A percentile compares a stretch with the other conserved stretches of the same genome.
Evolutionary conservation across 2,888 invertebrate genomes (phyloP).

Genomic region (Cantharis lateralis): DNA sequence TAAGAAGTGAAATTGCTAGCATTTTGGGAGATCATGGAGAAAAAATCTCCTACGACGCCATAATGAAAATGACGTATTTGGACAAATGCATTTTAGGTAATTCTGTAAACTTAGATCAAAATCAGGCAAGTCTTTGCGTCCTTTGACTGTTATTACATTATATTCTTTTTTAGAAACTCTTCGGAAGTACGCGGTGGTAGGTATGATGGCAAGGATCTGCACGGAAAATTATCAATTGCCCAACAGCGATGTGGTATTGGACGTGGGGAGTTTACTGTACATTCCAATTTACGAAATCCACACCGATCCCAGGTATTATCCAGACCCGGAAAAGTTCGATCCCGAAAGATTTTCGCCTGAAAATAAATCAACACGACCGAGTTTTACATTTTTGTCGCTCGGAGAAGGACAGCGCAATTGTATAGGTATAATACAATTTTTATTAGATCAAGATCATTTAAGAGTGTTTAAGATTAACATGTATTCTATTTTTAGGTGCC

Average conservation of each 20-base stretch:
- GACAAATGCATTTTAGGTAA: conserved; percentile 54
- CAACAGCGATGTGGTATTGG: conserved; percentile 37
- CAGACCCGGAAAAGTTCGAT: conserved; percentile 65
- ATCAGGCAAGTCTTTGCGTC: too few relatives aligned
- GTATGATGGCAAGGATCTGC: conserved; percentile 38
- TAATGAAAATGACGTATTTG: conserved; percentile 57
- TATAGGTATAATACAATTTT: too few relatives aligned
- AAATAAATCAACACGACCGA: conserved; percentile 56
- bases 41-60: conserved; percentile 55
- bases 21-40: conserved; percentile 51
- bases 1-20: conserved; percentile 52
- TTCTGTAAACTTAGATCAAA: background rate
- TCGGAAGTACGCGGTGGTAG: conserved; percentile 43
- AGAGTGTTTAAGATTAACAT: too few relatives aligned
- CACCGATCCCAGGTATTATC: conserved; percentile 46
- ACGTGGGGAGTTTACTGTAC: conserved; percentile 36
- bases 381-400: conserved; percentile 61
- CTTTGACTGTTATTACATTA: background rate
- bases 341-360: conserved; percentile 65
- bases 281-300: conserved; percentile 42
- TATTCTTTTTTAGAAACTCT: conserved; percentile 40
- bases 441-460: too few relatives aligned
- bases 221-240: conserved; percentile 41
- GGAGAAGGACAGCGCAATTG: conserved; percentile 64
- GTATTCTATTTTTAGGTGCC: background rate